Base-by-base conservation (phyloP, 2,797 vertebrate species). In the Furcifer pardalis region DNA sequence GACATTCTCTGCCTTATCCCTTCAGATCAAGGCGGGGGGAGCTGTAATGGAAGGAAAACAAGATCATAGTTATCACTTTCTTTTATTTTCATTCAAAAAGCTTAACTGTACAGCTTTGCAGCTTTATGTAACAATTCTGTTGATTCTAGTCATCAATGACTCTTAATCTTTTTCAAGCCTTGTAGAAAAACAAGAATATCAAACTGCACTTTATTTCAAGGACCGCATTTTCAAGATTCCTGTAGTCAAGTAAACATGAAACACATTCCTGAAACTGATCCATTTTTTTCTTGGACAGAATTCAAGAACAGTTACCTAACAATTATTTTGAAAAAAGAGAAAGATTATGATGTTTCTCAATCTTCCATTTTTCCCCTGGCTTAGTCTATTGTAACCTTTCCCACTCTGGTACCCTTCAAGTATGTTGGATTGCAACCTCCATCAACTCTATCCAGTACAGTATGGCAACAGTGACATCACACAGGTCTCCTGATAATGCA, bases 221-320 rank as follows among this genome's bases (percentile, higher is more conserved):
- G 49, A 91, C 69, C 2, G 1, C 2, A 83, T 81, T 86, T 83
- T 86, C 93, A 83, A 91, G 60, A 88, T 89, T 77, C 82, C 84
- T 79, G 88, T 84, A 88, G 84, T 91, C 71, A 88, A 81, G 86
- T 92, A 92, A 93, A 94, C 85, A 94, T 86, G 90, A 86, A 91
- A 68, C 75, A 79, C 90, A 94, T 92, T 93, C 91, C 87, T 89
- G 74, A 87, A 87, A 90, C 32, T 79, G 77, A 86, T 30, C 92
- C 60, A 30, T 86, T 86, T 90, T 90, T 92, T 76, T 87, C 68
- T 52, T 90, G 91, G 90, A 87, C 44, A 0, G 44, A 2, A 35
- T 78, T 92, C 92, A 93, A 91, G 85, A 80, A 91, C 83, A 86
- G 89, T 94, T 94, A 90, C 84, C 89, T 89, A 93, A 94, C 86